Percentiles rank a stretch among this genome's conserved stretches.
Evolutionary conservation across 92 coral and sea anemone genomes (phyloP).

Genomic region (Phenganax stokvisi): DNA sequence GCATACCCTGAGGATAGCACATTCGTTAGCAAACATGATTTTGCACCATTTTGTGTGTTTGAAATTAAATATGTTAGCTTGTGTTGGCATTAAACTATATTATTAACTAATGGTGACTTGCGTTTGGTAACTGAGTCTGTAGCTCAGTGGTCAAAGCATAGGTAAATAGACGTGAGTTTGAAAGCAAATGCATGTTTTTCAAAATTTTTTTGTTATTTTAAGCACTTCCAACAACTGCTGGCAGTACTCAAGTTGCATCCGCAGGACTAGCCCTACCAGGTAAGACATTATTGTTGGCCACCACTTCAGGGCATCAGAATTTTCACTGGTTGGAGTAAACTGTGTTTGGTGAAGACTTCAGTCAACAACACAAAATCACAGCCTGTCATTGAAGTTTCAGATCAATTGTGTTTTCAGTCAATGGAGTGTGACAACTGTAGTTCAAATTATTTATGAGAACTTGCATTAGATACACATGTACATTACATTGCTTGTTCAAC

Average conservation of each 20-base stretch:
- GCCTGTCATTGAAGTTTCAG: too few relatives aligned
- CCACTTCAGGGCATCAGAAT: background rate
- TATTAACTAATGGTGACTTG: too few relatives aligned
- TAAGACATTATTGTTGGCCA: background rate
- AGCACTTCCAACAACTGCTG: constrained; percentile 8
- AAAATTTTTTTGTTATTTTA: background rate
- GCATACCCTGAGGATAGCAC: too few relatives aligned
- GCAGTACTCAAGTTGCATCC: background rate
- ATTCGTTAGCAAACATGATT: too few relatives aligned
- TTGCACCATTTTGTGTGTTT: background rate
- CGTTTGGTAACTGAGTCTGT: too few relatives aligned
- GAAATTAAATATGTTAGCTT: background rate
- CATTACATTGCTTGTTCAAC: background rate
- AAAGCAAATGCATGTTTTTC: background rate
- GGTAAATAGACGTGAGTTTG: too few relatives aligned
- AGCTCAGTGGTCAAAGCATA: too few relatives aligned
- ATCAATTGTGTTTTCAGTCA: too few relatives aligned
- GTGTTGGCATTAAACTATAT: background rate
- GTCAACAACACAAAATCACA: background rate
- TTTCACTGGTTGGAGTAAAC: background rate
- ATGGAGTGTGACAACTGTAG: too few relatives aligned
- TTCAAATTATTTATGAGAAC: too few relatives aligned
- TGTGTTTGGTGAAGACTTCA: background rate
- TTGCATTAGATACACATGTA: too few relatives aligned
- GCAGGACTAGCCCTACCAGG: constrained; percentile 2